Base-by-base conservation (phyloP, 2,113 vertebrate genomes). In the Siniperca chuatsi region DNA sequence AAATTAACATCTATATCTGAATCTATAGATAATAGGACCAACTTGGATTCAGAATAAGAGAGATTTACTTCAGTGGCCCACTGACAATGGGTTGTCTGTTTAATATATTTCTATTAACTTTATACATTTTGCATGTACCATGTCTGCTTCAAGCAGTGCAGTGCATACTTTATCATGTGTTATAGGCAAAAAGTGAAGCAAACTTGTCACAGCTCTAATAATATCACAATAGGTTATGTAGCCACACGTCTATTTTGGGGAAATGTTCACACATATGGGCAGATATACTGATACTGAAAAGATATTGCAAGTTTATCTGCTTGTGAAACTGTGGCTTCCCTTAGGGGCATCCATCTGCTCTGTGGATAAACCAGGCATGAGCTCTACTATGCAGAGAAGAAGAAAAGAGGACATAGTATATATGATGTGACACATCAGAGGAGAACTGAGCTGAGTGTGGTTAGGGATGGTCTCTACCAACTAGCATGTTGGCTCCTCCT, bases 281-380 rank as follows among this genome's bases (percentile, higher is more conserved):
- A 46, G 23, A 67, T 21, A 33, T 29, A 55, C 20, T 15, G 15
- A 68, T 9, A 55, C 40, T 65, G 52, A 68, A 68, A 4, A 68
- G n/a, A 52, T 84, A 52, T 20, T 55, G 25, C 35, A 52, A 8
- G n/a, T 78, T 50, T 66, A 29, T 82, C 33, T 58, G 21, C 42
- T 44, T 62, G 48, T 42, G 29, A 25, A 78, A 29, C 16, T 57
- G 58, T n/a, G 4, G 42, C 33, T 58, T 40, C 29, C 33, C 20
- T 46, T 64, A 18, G 25, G 35, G 46, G 66, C 23, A 52, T 67
- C 48, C 13, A 55, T 10, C 33, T 70, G 33, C 5, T n/a, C 46
- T 64, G 73, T 46, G 35, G 35, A 76, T 61, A 70, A 60, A 61
- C 33, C 55, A 25, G 15, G 60, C 44, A n/a, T 52, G 12, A 50